Percentiles rank a stretch among this genome's conserved stretches.
These are phyloP conservation scores for Chloroceryle inda DNA, from an alignment of 2,797 vertebrate species.

Conservation along the genomic window DNA sequence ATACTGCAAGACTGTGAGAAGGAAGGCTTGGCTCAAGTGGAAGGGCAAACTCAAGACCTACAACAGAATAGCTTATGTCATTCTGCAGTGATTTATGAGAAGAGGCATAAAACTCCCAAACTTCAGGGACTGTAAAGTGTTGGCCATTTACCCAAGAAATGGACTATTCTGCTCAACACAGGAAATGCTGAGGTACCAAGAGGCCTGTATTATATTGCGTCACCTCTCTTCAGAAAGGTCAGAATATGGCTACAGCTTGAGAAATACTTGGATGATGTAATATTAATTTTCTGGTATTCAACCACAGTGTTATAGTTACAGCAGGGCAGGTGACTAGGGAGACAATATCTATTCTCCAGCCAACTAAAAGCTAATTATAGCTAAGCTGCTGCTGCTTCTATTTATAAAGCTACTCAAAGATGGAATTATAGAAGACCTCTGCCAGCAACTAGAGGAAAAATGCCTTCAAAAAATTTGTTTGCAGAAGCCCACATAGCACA, in stretches of 20 bases:
- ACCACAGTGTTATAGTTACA: not conserved
- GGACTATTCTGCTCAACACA: not conserved
- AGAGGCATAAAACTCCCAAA: not conserved
- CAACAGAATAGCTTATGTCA: not conserved
- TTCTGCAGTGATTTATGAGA: not conserved
- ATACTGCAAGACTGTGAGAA: not conserved
- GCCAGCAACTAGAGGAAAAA: not conserved
- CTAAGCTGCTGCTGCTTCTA: not conserved
- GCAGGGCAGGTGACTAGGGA: not conserved
- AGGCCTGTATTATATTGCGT: not conserved
- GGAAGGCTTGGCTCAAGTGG: rapidly evolving
- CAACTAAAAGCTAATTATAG: slow-evolving; percentile 18
- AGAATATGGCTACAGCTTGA: not conserved
- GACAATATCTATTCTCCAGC: not conserved
- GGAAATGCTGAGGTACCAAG: not conserved
- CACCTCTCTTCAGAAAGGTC: not conserved
- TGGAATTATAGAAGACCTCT: not conserved
- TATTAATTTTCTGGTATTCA: not conserved
- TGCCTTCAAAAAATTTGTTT: not conserved
- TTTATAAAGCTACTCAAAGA: slow-evolving; percentile 16
- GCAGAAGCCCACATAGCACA: not conserved
- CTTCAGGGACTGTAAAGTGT: not conserved
- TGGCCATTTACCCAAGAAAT: not conserved
- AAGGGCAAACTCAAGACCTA: not conserved
- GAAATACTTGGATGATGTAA: not conserved